Base-by-base conservation (phyloP, 2,888 invertebrate species). In the Orchesella flavescens region DNA sequence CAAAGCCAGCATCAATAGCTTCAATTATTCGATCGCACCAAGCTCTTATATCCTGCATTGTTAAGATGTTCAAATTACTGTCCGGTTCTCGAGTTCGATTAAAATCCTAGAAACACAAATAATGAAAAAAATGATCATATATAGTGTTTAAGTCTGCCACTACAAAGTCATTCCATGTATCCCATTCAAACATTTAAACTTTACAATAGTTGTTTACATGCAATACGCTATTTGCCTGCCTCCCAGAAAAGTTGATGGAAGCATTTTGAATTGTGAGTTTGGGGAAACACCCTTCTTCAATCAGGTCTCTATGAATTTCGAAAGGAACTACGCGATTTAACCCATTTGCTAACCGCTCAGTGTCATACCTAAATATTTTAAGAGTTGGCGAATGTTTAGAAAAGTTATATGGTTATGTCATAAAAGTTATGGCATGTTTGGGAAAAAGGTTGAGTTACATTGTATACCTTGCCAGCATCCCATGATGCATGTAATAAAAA, bases 401-500 rank as follows among this genome's bases (percentile, higher is more conserved):
- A n/a, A n/a, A n/a, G n/a, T n/a, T n/a, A n/a, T n/a, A n/a, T n/a
- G n/a, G n/a, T n/a, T n/a, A n/a, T n/a, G n/a, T n/a, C n/a, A n/a
- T n/a, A n/a, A n/a, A n/a, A n/a, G n/a, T n/a, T n/a, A n/a, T n/a
- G n/a, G n/a, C n/a, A n/a, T n/a, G n/a, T n/a, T n/a, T n/a, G n/a
- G n/a, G n/a, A n/a, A n/a, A n/a, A n/a, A 53, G 17, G 1, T n/a
- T 53, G 10, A 17, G 2, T 53, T 9, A 53, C 3, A 53, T 53
- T 3, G 17, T 10, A 53, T 23, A 69, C 53, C 53, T 43, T 43
- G 66, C 43, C 3, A 61, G 57, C 74, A 78, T 73, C 90, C 94
- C 94, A 89, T 94, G 92, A 88, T 95, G 95, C 94, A 94, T 94
- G 89, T 94, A 95, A 89, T 94, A 95, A 91, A 95, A 95, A 19